These are phyloP conservation scores for Fulica atra DNA, from an alignment of 2,113 vertebrate genomes.

Conservation along the genomic window DNA sequence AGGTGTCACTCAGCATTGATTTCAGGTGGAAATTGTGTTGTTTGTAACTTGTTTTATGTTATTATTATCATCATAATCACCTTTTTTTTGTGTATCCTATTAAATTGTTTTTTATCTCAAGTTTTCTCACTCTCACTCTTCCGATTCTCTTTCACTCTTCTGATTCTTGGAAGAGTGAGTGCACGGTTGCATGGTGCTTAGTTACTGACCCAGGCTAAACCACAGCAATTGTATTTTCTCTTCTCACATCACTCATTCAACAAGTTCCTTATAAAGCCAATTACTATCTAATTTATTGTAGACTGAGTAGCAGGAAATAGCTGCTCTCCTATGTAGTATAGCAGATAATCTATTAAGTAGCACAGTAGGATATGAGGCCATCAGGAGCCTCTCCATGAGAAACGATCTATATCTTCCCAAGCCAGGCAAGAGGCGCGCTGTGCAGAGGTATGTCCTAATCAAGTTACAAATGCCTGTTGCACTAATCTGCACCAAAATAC, in stretches of 20 bases:
- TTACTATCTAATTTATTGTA: neutral
- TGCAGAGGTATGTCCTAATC: neutral
- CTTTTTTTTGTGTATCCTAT: no score
- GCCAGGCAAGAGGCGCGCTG: neutral
- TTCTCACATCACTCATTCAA: neutral
- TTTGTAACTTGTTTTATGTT: no score
- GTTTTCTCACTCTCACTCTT: no score
- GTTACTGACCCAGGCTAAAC: no score
- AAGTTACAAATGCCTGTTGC: neutral
- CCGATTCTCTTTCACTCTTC: no score
- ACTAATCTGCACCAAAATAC: neutral
- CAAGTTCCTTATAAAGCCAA: neutral
- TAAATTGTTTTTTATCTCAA: no score
- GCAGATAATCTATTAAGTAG: conserved; percentile 1
- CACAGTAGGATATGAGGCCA: neutral
- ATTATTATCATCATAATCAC: no score
- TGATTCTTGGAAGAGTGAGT: no score
- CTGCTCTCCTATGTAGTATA: neutral
- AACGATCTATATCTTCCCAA: neutral
- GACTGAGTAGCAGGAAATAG: neutral
- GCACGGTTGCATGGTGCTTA: no score
- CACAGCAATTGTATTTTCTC: neutral
- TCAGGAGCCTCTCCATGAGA: neutral
- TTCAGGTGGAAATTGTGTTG: no score
- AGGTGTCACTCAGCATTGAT: no score